A percentile compares a stretch with the other conserved stretches of the same genome.
Conservation (phyloP, 2,113 vertebrate species). For the Cyprinodon brontotheroides region DNA sequence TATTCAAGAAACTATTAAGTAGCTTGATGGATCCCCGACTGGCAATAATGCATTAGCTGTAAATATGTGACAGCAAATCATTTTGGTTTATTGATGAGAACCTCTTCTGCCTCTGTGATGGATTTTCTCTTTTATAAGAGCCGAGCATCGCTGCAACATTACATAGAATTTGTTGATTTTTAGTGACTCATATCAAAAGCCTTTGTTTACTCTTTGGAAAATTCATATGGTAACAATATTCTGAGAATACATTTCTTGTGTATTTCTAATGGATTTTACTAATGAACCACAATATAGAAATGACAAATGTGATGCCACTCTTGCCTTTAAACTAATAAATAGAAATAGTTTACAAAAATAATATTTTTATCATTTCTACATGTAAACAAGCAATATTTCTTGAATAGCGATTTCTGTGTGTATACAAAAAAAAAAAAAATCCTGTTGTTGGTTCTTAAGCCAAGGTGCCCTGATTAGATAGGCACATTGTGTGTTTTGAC, state of each 20-base stretch:
- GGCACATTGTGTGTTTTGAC: conserved; percentile 66
- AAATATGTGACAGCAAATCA: conserved; percentile 1
- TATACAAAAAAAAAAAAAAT: conserved; percentile 44
- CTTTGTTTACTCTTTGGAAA: conserved; percentile 23
- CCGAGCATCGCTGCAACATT: conserved; percentile 17
- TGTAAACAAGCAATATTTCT: neutral
- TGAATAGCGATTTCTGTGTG: conserved; percentile 17
- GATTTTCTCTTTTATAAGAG: conserved; percentile 12
- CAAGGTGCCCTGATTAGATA: conserved; percentile 49
- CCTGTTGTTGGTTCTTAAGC: conserved; percentile 46
- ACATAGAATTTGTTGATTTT: conserved; percentile 11
- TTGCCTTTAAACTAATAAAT: neutral
- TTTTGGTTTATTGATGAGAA: neutral
- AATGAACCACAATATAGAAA: neutral
- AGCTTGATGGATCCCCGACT: neutral
- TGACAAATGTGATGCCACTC: neutral
- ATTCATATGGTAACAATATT: conserved; percentile 17
- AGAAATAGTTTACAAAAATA: neutral
- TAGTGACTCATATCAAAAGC: conserved; percentile 31
- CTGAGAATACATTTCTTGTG: conserved; percentile 8
- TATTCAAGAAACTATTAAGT: neutral
- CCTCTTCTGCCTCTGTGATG: neutral
- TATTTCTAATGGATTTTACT: neutral
- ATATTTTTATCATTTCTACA: neutral
- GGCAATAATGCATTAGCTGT: neutral